Evolutionary conservation across 2,888 invertebrate species (phyloP), one percentile per base, ranked within the genome.

Genomic region (Troglohyphantes excavatus): DNA sequence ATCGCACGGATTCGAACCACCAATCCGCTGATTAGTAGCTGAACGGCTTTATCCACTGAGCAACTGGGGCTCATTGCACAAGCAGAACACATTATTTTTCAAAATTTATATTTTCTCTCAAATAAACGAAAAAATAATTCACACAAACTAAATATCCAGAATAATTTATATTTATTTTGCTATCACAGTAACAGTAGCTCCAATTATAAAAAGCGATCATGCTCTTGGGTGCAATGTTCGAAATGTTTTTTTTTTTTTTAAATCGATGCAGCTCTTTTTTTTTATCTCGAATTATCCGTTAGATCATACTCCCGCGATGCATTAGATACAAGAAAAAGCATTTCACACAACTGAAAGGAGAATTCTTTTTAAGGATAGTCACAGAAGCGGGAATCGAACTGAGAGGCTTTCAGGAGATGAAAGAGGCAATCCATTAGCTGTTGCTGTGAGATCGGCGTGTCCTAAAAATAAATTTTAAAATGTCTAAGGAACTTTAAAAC

Each of bases 391-490:
- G 53, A 5, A n/a, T 53, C 53, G 33, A n/a, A 39, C 39, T 53
- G n/a, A 72, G 46, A 19, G 17, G 70, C 72, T 82, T 53, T 27
- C 26, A 27, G 43, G 33, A 72, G 88, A 89, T 70, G 82, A 89
- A 89, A 88, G 88, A 61, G 63, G 9, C 21, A 75, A 82, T 76
- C 88, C 88, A 89, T 81, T 89, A 89, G 88, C 88, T 89, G 88
- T 89, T 89, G 82, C 88, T 75, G 88, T 82, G 88, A 89, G 88
- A 89, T 89, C 88, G 68, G 76, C 88, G 82, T 82, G 82, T 73
- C 88, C 82, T 82, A 53, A 11, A 75, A 39, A 63, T 2, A 59
- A 68, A n/a, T n/a, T n/a, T n/a, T n/a, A n/a, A 29, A 33, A 39
- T 39, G 39, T 39, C n/a, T n/a, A n/a, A 9, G 39, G 7, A 39